Conservation (phyloP, 2,113 vertebrate genomes). For the Toxostoma redivivum region DNA sequence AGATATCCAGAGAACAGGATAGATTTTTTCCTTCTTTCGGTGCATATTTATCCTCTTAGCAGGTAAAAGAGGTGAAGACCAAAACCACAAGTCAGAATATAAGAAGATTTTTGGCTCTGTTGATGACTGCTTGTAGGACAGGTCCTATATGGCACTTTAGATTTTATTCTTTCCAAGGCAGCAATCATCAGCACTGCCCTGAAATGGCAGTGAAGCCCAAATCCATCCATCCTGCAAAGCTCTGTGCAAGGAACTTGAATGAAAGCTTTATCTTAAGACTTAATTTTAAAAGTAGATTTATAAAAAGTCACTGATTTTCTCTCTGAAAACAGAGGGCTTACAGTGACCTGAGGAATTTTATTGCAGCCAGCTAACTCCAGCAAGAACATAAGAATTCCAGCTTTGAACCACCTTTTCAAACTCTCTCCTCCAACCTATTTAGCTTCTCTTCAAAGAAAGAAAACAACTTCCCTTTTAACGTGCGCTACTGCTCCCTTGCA, state of each 20-base stretch:
- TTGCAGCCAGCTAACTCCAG: background rate
- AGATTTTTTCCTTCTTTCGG: background rate
- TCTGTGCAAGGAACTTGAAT: background rate
- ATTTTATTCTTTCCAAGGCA: background rate
- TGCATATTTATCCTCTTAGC: background rate
- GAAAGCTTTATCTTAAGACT: background rate
- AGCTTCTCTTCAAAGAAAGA: background rate
- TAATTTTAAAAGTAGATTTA: background rate
- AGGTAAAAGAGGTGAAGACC: background rate
- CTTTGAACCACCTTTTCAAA: background rate
- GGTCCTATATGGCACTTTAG: fast-evolving
- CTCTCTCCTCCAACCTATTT: background rate
- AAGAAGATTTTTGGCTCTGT: background rate
- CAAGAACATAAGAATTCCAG: background rate
- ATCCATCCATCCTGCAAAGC: background rate
- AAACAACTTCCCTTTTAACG: fast-evolving
- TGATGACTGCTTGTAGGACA: background rate
- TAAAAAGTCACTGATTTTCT: background rate
- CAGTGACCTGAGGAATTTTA: background rate
- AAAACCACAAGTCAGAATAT: background rate
- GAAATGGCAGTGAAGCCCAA: background rate
- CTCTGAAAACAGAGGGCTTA: background rate
- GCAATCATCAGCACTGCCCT: background rate
- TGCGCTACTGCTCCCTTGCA: background rate
- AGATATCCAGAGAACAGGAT: background rate